Evolutionary conservation across 2,888 invertebrate species (phyloP), one percentile per base, ranked within the genome.

Genomic region (Cyclophora punctaria): DNA sequence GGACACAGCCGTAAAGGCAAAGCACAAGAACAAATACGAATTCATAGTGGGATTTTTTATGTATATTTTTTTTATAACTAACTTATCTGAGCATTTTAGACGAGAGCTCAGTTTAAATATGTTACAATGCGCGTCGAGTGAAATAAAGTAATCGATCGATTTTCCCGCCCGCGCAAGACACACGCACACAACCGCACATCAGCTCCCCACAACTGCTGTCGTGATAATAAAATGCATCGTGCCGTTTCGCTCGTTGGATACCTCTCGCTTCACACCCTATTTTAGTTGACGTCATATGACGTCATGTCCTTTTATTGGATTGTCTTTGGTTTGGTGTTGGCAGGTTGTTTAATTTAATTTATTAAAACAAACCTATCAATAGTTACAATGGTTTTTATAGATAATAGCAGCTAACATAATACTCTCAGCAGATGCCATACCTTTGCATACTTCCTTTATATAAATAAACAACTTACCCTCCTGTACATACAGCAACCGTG

Each of bases 71-170:
- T 49, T 50, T 47, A 49, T 20, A 58, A 51, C 47, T 52, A 42
- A 47, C 60, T 64, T 60, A 58, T 52, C 57, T 57, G 46, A 52
- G 60, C 72, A 66, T 69, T 63, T 60, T 57, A 56, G 50, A 58
- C 46, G 44, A 45, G 53, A 59, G 52, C 59, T 57, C 55, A 56
- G 51, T 50, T 42, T 57, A 58, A 55, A 55, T 45, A 49, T 55
- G 44, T 53, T 43, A 46, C 51, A 34, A 57, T 52, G 56, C 55
- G 52, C 61, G 49, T 54, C 53, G 49, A 53, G 60, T 60, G 56
- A 54, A 47, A 56, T 61, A 58, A 60, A 66, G 56, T 52, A 71
- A 76, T 78, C 68, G 80, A 81, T 82, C 81, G 80, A 74, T 34
- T 76, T 79, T 81, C 81, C 79, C 80, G 81, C 79, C 74, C 60